These are phyloP conservation scores for Drosophila quasianomalipes DNA, from an alignment of 2,888 invertebrate genomes.

Conservation along the genomic window DNA sequence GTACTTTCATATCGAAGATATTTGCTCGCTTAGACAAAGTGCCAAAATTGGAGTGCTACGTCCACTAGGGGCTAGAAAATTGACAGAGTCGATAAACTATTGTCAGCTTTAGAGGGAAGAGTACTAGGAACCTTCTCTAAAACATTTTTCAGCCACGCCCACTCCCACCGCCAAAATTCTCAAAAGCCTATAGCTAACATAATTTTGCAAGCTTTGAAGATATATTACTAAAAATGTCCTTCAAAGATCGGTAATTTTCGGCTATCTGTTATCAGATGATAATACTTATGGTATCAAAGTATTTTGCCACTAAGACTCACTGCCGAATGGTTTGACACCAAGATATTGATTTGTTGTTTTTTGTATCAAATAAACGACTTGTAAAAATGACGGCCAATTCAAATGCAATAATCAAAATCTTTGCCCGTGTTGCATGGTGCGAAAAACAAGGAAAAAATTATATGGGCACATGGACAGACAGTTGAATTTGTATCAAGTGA, in stretches of 20 bases:
- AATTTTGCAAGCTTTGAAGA: neutral
- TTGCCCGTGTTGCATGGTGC: constrained; percentile 1
- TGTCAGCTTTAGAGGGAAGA: too few relatives aligned
- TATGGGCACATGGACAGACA: neutral
- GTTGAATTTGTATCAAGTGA: constrained; percentile 18
- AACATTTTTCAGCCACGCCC: neutral
- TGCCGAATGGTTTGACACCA: too few relatives aligned
- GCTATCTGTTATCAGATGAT: neutral
- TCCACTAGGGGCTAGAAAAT: too few relatives aligned
- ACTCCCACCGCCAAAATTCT: neutral
- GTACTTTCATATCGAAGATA: too few relatives aligned
- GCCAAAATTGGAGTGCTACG: too few relatives aligned
- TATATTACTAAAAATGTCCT: neutral
- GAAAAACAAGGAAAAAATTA: neutral
- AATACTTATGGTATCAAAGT: too few relatives aligned
- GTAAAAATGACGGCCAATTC: neutral
- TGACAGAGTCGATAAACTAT: too few relatives aligned
- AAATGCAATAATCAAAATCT: neutral
- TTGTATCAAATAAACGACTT: neutral
- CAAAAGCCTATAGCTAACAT: neutral
- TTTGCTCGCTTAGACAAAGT: too few relatives aligned
- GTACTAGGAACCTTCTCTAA: neutral
- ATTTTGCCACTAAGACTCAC: too few relatives aligned
- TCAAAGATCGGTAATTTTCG: too few relatives aligned
- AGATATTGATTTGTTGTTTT: neutral